phyloP scores from a whole-genome alignment of 2,888 invertebrate species.

The Apamea epomidion region DNA sequence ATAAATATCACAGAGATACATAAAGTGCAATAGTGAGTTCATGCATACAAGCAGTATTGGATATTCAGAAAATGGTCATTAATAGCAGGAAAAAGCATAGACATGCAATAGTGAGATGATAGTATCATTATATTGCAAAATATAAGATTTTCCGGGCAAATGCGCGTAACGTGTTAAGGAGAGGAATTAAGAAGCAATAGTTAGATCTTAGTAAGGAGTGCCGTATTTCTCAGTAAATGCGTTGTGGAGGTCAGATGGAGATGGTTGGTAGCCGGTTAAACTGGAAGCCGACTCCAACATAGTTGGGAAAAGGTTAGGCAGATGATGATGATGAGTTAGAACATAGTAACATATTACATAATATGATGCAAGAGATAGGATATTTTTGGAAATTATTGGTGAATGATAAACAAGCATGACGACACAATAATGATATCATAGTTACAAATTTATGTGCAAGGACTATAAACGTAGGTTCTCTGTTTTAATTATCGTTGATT shows the following conservation, averaged over 20 bases:
- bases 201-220: not conserved
- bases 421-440: conserved; percentile 2
- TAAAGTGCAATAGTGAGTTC: not conserved
- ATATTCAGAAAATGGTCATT: not conserved
- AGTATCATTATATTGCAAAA: not conserved
- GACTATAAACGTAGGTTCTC: not conserved
- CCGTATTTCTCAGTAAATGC: not conserved
- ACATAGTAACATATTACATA: not conserved
- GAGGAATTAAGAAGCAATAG: not conserved
- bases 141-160: not conserved
- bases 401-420: not conserved
- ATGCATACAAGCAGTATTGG: not conserved
- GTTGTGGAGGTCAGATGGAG: not conserved
- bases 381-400: not conserved
- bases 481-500: not conserved
- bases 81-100: not conserved
- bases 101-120: not conserved
- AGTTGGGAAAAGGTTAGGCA: not conserved
- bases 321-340: not conserved
- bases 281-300: not conserved
- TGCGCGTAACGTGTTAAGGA: not conserved
- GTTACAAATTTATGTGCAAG: conserved; percentile 7
- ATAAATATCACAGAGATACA: not conserved
- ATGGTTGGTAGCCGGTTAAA: not conserved
- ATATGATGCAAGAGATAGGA: not conserved